Evolutionary conservation across 2,113 vertebrate genomes (phyloP), one percentile per base, ranked within the genome.

Genomic region (Prinia subflava): DNA sequence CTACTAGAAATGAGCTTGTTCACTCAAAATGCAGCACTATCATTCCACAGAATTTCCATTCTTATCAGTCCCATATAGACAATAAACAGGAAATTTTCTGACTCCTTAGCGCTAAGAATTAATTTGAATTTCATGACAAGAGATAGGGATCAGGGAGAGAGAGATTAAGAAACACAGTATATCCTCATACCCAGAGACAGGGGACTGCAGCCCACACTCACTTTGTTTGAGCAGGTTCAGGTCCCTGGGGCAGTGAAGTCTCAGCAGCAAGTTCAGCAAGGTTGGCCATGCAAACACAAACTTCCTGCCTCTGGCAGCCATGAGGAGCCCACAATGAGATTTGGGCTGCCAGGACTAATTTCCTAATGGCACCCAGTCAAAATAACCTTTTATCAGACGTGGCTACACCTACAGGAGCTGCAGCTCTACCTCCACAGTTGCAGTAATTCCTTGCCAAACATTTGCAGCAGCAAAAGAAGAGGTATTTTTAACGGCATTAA

Each of bases 211-310:
- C 52, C 62, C 53, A 71, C 7, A 28, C 10, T 68, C 0, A 0
- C 67, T 83, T 80, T 49, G 44, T 63, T 94, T 42, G 13, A 85
- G 46, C 57, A 80, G 81, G 85, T 79, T 87, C 77, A 76, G 67
- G 67, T 81, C 85, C 55, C 86, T 57, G 33, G 71, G 85, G 88
- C 63, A 88, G 46, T 28, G 27, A 49, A 79, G 59, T 25, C 41
- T 55, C 63, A 83, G 67, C 70, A 89, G 86, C 27, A 89, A 86
- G 79, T 86, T 85, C 85, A 86, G 68, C 91, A 94, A 83, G 92
- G 64, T 2, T 33, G 4, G 77, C 65, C 87, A 91, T n/a, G 42
- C 64, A 89, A 81, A 90, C 56, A 91, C 44, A 81, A 81, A 67
- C 60, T 92, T 88, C 4, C n/a, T 52, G 35, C 25, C n/a, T 59